Base-by-base conservation (phyloP, 1,140 invertebrate species). In the Leptinotarsa lineolata region DNA sequence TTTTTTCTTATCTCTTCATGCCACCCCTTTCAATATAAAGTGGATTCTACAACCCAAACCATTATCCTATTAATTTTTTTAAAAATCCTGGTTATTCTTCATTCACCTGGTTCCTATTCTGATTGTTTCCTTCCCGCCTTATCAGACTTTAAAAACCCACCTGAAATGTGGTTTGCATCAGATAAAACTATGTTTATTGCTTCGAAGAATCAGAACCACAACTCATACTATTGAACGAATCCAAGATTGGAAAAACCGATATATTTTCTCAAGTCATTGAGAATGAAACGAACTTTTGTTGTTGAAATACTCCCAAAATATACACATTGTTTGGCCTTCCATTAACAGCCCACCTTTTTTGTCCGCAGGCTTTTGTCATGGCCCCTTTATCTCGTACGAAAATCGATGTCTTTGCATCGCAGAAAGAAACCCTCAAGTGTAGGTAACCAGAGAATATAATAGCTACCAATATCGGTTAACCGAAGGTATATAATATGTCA, bases 391-490 rank as follows among this genome's bases (percentile, higher is more conserved):
- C 69, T 71, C 22, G 44, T 71, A 18, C 30, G 48, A 71, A 71
- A 61, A 71, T 71, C 69, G 69, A 71, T 59, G 69, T 58, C 22
- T 24, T 45, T 71, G 21, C 30, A 20, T 45, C 48, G 22, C 39
- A 69, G 68, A 71, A 63, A 71, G 45, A 46, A 68, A 68, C 67
- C 67, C 46, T 68, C 18, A 15, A 71, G 58, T 61, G 60, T 61
- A 63, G 69, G 69, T 71, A 71, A 63, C 69, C 69, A 24, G 20
- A 71, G 58, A 71, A 61, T 63, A 71, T 63, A 71, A 71, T 68
- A 68, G 58, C 69, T 61, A 71, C 69, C 69, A 71, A 71, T 71
- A 71, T 71, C 69, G 69, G 69, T 71, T 71, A 71, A 71, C 69
- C 69, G 45, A 22, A 48, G 60, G 69, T 45, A 68, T 48, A 58